Evolutionary conservation across 2,797 vertebrate genomes (phyloP).

Genomic region (Mastacembelus armatus): DNA sequence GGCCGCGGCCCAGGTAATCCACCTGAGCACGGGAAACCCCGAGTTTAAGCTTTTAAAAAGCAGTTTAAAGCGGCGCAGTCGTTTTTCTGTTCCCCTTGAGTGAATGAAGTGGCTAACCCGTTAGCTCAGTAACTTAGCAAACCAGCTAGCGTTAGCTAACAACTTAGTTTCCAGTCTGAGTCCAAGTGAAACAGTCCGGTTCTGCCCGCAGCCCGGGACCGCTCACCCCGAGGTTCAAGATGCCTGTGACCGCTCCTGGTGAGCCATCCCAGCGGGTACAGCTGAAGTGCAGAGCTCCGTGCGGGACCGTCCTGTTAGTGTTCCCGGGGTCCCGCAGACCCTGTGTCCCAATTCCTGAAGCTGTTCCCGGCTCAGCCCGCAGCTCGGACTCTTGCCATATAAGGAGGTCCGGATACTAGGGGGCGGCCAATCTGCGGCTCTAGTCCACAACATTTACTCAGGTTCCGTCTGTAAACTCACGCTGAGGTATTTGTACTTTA

Average conservation of each 20-base stretch:
- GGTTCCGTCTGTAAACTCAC: too few relatives aligned
- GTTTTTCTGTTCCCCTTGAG: too few relatives aligned
- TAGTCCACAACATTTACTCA: too few relatives aligned
- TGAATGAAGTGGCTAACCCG: background rate
- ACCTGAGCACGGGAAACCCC: too few relatives aligned
- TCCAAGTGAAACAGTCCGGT: too few relatives aligned
- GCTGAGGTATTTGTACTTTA: too few relatives aligned
- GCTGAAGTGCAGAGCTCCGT: background rate
- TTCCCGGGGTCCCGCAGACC: background rate
- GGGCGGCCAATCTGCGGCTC: too few relatives aligned
- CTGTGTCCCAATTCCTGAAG: conserved; percentile 24
- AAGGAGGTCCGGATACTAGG: conserved; percentile 8
- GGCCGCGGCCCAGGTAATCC: too few relatives aligned
- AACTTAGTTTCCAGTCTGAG: too few relatives aligned
- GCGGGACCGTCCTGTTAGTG: background rate
- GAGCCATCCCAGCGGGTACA: conserved; percentile 26
- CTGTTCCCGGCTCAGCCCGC: conserved; percentile 7
- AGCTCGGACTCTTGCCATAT: background rate
- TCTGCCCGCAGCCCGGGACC: rapidly evolving
- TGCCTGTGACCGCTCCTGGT: background rate
- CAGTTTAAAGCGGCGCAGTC: too few relatives aligned
- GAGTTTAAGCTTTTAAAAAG: too few relatives aligned
- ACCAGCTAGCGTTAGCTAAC: too few relatives aligned
- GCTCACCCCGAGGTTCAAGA: conserved; percentile 39
- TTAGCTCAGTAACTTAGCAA: conserved; percentile 36